Percentiles rank a stretch among this genome's conserved stretches.
These are phyloP conservation scores for Pseudorectes ferrugineus DNA, from an alignment of 2,113 vertebrate genomes.

Conservation along the genomic window DNA sequence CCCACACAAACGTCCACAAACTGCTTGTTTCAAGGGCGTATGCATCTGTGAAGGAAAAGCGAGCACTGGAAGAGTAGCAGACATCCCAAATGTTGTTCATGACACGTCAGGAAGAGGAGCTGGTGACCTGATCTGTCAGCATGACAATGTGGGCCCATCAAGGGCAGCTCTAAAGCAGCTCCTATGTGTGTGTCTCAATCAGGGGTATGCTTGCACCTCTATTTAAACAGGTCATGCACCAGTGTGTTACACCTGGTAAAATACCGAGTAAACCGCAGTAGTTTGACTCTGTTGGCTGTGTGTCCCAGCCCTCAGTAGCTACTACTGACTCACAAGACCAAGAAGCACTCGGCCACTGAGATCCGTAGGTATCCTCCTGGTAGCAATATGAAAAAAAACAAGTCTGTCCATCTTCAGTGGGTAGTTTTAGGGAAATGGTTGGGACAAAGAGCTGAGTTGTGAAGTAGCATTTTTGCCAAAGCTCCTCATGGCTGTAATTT, in stretches of 20 bases:
- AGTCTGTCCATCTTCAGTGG: neutral
- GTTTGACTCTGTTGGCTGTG: neutral
- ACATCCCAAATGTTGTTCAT: neutral
- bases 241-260: neutral
- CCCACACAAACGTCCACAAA: neutral
- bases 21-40: conserved; percentile 43
- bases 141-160: neutral
- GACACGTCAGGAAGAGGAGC: neutral
- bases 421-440: neutral
- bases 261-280: neutral
- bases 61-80: neutral
- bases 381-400: neutral
- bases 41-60: neutral
- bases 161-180: neutral
- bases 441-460: neutral
- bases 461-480: neutral
- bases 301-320: neutral
- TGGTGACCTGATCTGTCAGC: neutral
- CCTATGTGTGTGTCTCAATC: neutral
- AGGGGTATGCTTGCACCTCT: neutral
- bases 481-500: neutral
- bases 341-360: neutral
- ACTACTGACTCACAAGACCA: neutral
- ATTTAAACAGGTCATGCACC: neutral
- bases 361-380: neutral